Percentiles rank a stretch among this genome's conserved stretches.
These are phyloP conservation scores for Pinctada fucata DNA, from an alignment of 2,888 invertebrate genomes.

Conservation along the genomic window DNA sequence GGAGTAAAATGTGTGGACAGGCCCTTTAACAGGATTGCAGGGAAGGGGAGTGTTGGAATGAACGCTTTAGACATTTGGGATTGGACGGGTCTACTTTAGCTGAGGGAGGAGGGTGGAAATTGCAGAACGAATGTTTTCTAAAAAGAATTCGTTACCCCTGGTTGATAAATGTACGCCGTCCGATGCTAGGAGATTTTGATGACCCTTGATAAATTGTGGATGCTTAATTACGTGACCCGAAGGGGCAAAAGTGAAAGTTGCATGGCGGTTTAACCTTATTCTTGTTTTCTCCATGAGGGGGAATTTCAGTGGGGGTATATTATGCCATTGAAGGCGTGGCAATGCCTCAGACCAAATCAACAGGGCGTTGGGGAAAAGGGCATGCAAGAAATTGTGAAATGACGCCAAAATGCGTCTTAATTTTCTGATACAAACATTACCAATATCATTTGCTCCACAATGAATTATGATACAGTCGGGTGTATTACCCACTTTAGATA, in stretches of 20 bases:
- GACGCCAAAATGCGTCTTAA: background rate
- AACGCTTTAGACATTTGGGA: too few relatives aligned
- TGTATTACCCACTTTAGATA: background rate
- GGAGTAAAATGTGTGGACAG: too few relatives aligned
- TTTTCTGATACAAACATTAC: background rate
- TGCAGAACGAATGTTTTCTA: background rate
- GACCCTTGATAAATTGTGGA: background rate
- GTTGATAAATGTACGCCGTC: background rate
- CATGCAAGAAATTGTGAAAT: background rate
- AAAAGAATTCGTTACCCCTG: background rate
- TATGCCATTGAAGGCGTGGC: background rate
- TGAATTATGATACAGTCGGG: background rate
- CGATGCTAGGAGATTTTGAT: background rate
- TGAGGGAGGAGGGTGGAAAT: background rate
- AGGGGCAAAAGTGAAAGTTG: background rate
- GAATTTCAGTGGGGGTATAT: background rate
- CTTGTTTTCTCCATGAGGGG: background rate
- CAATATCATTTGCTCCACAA: background rate
- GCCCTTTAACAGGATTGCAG: too few relatives aligned
- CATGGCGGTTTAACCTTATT: background rate
- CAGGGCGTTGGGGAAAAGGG: background rate
- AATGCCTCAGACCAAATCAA: background rate
- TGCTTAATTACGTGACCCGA: background rate
- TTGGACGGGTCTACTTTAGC: background rate
- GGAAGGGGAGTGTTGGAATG: too few relatives aligned